Conservation (phyloP, 2,797 vertebrate genomes). For the Pipistrellus kuhlii region DNA sequence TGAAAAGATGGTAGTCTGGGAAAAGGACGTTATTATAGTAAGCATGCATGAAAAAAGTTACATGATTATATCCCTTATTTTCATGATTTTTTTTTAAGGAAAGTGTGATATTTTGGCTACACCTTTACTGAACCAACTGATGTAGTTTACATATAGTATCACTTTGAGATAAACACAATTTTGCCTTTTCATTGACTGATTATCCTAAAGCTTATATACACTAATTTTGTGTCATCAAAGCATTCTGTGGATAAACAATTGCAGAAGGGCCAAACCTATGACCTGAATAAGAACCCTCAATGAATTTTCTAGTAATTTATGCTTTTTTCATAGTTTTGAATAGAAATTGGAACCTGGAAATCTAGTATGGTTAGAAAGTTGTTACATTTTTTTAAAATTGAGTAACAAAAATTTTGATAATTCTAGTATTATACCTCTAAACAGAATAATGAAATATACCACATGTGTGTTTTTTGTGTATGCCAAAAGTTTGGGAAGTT, state of each 20-base stretch:
- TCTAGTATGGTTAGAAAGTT: conserved; percentile 91
- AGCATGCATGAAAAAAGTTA: conserved; percentile 86
- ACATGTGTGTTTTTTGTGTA: conserved; percentile 74
- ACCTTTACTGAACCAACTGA: conserved; percentile 81
- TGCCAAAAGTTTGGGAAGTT: conserved; percentile 91
- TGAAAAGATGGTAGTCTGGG: conserved; percentile 87
- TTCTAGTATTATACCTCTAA: conserved; percentile 83
- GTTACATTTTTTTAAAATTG: conserved; percentile 91
- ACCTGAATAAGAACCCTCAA: conserved; percentile 89
- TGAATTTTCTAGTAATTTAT: conserved; percentile 87
- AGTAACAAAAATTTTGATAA: conserved; percentile 96
- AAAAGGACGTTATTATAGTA: conserved; percentile 86
- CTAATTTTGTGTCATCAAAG: conserved; percentile 90
- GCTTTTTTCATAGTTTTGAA: conserved; percentile 84
- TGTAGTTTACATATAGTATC: conserved; percentile 85
- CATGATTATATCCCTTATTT: conserved; percentile 84
- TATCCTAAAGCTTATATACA: conserved; percentile 87
- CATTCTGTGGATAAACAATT: conserved; percentile 88
- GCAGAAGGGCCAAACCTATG: conserved; percentile 89
- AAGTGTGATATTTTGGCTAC: conserved; percentile 81
- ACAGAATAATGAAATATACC: conserved; percentile 92
- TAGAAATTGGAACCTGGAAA: conserved; percentile 89
- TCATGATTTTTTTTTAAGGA: conserved; percentile 84
- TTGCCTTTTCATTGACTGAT: conserved; percentile 88
- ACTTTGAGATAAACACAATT: conserved; percentile 88